Evolutionary conservation across 2,113 vertebrate species (phyloP), one percentile per base, ranked within the genome.

Genomic region (Baryphthengus martii): DNA sequence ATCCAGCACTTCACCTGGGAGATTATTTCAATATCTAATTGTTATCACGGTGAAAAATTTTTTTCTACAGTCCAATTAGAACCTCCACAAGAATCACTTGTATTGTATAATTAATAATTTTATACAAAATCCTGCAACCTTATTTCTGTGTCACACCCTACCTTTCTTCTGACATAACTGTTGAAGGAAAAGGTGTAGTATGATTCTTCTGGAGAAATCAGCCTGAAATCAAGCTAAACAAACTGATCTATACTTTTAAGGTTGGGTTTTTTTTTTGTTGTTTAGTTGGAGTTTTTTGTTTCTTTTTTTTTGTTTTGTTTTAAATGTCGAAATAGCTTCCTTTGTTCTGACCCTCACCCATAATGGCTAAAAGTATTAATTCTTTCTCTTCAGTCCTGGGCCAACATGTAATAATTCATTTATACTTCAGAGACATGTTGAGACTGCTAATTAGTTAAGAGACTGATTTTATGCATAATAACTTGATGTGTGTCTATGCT

Each of bases 351-450:
- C 56, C 39, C 17, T 74, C 35, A 74, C 68, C 21, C 14, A 33
- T 61, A 87, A 40, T 26, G 31, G 37, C 44, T 82, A 56, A 82
- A 82, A 93, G 74, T 79, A 83, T 11, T 63, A 84, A 47, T 78
- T 87, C 26, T n/a, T 72, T 74, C 75, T 78, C 61, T 77, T 80
- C 75, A 75, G 11, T 91, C 71, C n/a, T 79, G 52, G 63, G 44
- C 52, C 56, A 92, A 90, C 28, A 70, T 86, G 91, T 91, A 96
- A 93, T 94, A 93, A 95, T 94, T 94, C 20, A 94, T 90, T 94
- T 85, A 90, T 74, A 88, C 42, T 83, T 91, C 65, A 91, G 52
- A 96, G 65, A 82, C 50, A 77, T 67, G 42, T 71, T 91, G 67
- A 95, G 88, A 93, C 45, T 96, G 20, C 50, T 93, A 90, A 90